Conservation (phyloP, 2,113 vertebrate genomes). For the Mesoclemmys tuberculata region DNA sequence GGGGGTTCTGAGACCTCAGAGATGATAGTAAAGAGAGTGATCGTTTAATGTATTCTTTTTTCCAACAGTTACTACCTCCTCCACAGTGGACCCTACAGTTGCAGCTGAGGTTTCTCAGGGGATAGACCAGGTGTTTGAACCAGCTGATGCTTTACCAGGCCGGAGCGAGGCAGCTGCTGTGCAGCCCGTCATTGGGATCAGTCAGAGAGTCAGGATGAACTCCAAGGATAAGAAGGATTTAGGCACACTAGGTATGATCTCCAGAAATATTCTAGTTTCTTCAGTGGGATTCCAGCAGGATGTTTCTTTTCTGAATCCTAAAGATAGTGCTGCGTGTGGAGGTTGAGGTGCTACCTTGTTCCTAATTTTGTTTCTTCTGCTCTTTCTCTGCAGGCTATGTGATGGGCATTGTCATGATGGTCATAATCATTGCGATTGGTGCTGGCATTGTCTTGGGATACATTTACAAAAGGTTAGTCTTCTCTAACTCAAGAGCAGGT, state of each 20-base stretch:
- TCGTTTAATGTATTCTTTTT: not conserved
- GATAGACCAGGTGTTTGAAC: slow-evolving; percentile 66
- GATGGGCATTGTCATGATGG: slow-evolving; percentile 90
- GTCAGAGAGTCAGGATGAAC: slow-evolving; percentile 86
- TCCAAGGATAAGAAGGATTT: slow-evolving; percentile 93
- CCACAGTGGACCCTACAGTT: not conserved
- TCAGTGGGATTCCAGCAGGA: not conserved
- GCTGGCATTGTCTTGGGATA: slow-evolving; percentile 91
- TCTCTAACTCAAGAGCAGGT: not conserved
- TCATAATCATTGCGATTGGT: slow-evolving; percentile 89
- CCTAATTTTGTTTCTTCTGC: not conserved
- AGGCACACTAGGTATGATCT: slow-evolving; percentile 84
- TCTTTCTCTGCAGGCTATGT: slow-evolving; percentile 83
- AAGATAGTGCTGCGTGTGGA: not conserved
- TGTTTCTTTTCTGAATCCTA: not conserved
- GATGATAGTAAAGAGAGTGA: not conserved
- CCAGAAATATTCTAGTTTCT: not conserved
- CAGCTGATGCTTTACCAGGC: slow-evolving; percentile 66
- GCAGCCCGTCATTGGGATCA: slow-evolving; percentile 89
- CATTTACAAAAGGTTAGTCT: slow-evolving; percentile 92
- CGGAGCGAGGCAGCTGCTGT: slow-evolving; percentile 78
- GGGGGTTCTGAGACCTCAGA: not conserved
- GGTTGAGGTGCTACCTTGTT: not conserved
- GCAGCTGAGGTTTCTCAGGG: slow-evolving; percentile 26
- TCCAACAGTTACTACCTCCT: slow-evolving; percentile 37